These are phyloP conservation scores for Crotophaga sulcirostris DNA, from an alignment of 2,113 vertebrate genomes.

Conservation along the genomic window DNA sequence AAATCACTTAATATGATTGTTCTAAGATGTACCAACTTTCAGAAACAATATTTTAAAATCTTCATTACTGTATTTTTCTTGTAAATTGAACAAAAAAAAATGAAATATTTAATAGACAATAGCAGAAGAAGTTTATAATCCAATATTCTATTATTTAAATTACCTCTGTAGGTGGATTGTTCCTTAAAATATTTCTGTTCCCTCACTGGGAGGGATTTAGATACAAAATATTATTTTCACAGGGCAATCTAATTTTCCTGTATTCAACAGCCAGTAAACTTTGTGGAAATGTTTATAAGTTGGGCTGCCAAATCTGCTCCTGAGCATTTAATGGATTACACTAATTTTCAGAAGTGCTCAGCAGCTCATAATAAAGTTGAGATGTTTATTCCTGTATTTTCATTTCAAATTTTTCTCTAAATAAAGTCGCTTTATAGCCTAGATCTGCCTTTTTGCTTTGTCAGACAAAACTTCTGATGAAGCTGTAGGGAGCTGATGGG, in stretches of 20 bases:
- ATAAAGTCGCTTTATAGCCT: background rate
- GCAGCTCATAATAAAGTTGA: background rate
- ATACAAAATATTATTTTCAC: conserved; percentile 16
- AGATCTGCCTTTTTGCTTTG: background rate
- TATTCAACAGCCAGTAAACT: background rate
- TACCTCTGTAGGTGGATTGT: background rate
- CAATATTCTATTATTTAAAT: conserved; percentile 2
- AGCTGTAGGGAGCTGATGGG: background rate
- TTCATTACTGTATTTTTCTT: background rate
- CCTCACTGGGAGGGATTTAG: background rate
- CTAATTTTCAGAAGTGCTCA: conserved; percentile 22
- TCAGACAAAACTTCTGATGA: background rate
- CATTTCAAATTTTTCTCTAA: background rate
- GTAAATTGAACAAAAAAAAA: background rate
- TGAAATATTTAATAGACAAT: background rate
- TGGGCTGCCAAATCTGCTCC: background rate
- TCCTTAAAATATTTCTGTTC: conserved; percentile 19
- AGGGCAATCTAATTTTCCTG: conserved; percentile 6
- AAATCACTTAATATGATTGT: background rate
- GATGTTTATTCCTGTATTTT: background rate
- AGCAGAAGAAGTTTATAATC: background rate
- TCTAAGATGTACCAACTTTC: background rate
- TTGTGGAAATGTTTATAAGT: background rate
- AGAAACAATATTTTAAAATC: background rate
- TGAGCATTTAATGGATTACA: conserved; percentile 15